Evolutionary conservation across 2,888 invertebrate species (phyloP), one percentile per base, ranked within the genome.

Genomic region (Harpalus rufipes): DNA sequence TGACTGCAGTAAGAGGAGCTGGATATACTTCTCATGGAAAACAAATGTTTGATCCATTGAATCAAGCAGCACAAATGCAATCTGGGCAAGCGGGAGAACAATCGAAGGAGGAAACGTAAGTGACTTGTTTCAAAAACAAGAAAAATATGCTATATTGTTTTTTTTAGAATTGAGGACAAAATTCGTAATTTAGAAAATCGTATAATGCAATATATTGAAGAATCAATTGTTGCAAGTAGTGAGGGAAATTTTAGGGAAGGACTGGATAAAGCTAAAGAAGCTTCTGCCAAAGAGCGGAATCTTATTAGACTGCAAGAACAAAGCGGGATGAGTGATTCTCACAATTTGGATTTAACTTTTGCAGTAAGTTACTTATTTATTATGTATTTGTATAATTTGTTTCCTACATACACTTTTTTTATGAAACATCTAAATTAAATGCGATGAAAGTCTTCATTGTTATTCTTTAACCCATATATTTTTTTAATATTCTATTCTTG

Each of bases 1-100:
- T 99, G 93, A 99, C 99, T 2, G 99, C 99, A 1, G 97, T 99
- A 58, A 93, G 98, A 85, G 99, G 98, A 7, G 99, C 98, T 32
- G 99, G 99, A 0, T 99, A 97, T 90, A 97, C 97, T 4, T 97
- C 98, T 1, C 94, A 93, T 89, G 93, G 91, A 87, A 93, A 92
- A 87, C 92, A 92, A 86, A 90, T 93, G 86, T 96, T 97, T 89
- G 96, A 97, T 90, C 97, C 96, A 5, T 91, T 97, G 85, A 94
- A 96, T 88, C 95, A 96, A 87, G 93, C 93, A 21, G 90, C 91
- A 0, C 92, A 92, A 86, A 91, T 91, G 14, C 90, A 92, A 72
- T 93, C 92, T 85, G 94, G 94, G 56, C 85, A 68, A 74, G 93
- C 94, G 7, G 92, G 95, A 76, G 96, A 95, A 89, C 93, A 94